Evolutionary conservation across 2,113 vertebrate genomes (phyloP).

Genomic region (Podiceps cristatus): DNA sequence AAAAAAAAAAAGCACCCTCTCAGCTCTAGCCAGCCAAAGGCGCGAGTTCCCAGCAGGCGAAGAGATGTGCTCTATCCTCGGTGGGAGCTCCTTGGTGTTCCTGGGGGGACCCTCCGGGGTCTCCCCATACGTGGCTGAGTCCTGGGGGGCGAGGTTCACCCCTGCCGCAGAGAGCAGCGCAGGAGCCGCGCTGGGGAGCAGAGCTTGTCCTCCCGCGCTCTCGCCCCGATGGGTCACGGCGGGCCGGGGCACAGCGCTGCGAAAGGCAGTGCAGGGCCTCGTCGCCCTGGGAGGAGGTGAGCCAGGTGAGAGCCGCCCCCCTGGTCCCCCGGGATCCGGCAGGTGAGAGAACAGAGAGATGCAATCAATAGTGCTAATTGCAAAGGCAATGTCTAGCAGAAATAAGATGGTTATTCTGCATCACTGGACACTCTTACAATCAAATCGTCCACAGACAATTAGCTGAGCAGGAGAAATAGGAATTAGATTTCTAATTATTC

Average conservation of each 20-base stretch:
- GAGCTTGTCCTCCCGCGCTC: neutral
- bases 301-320: neutral
- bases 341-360: slow-evolving; percentile 56
- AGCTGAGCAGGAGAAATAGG: slow-evolving; percentile 78
- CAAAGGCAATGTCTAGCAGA: slow-evolving; percentile 76
- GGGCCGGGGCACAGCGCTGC: neutral
- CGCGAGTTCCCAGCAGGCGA: neutral
- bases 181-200: accelerated
- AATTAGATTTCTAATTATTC: slow-evolving; percentile 81
- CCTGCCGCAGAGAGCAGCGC: accelerated
- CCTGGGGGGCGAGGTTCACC: neutral
- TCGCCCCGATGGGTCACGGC: accelerated
- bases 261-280: accelerated
- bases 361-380: slow-evolving; percentile 71
- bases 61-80: neutral
- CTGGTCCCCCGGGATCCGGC: neutral
- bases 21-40: neutral
- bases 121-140: neutral
- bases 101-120: neutral
- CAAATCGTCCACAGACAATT: slow-evolving; percentile 81
- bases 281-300: neutral
- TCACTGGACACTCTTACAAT: slow-evolving; percentile 76
- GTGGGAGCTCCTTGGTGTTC: neutral
- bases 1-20: neutral
- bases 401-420: slow-evolving; percentile 82